phyloP scores from a whole-genome alignment of 2,113 vertebrate genomes.

The Oreocharis arfaki region DNA sequence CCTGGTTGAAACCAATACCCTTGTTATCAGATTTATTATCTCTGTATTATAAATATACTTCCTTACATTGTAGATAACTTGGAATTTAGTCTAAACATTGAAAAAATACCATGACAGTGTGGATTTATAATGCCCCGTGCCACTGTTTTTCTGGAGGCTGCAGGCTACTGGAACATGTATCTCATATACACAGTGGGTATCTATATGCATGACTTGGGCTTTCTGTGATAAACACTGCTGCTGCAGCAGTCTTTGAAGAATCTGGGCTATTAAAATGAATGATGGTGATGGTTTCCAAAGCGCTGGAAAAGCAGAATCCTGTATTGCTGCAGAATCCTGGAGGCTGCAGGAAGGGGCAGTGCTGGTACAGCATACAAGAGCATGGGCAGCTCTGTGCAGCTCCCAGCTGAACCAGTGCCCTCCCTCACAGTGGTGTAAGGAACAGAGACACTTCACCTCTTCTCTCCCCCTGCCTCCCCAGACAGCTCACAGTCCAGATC shows the following conservation, averaged over 20 bases:
- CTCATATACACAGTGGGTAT: not conserved
- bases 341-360: not conserved
- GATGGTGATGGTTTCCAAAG: not conserved
- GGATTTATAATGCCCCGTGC: not conserved
- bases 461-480: not conserved
- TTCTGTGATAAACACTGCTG: not conserved
- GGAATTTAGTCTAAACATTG: not conserved
- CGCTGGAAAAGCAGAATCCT: not conserved
- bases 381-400: not conserved
- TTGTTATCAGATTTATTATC: not conserved
- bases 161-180: not conserved
- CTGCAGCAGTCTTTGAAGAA: not conserved
- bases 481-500: not conserved
- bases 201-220: not conserved
- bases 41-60: not conserved
- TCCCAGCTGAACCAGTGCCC: not conserved
- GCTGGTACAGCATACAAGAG: not conserved
- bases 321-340: not conserved
- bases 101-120: not conserved
- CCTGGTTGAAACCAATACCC: not conserved
- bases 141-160: not conserved
- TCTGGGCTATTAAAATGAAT: conserved; percentile 6
- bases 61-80: not conserved
- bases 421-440: not conserved
- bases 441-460: not conserved